Conservation (phyloP, 1,140 invertebrate species). For the Harlomillsia oculata region DNA sequence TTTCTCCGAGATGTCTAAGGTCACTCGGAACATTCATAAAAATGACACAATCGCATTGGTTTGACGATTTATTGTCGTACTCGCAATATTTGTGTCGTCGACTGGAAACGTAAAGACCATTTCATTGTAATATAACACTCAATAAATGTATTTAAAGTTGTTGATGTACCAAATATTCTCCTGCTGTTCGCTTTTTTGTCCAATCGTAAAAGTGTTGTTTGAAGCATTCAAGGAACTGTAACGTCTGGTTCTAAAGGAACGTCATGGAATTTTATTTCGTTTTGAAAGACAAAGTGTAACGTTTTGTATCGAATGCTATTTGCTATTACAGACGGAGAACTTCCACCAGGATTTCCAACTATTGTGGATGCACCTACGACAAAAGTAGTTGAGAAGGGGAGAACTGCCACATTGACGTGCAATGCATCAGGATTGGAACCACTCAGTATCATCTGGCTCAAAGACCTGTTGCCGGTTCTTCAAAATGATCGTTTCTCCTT, state of each 20-base stretch:
- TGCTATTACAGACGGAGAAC: constrained; percentile 25
- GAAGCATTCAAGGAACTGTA: too few species aligned
- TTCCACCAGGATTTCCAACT: constrained; percentile 80
- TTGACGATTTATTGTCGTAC: constrained; percentile 6
- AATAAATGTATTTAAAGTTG: too few species aligned
- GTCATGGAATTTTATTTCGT: too few species aligned
- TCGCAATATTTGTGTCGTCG: too few species aligned
- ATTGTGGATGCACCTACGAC: constrained; percentile 69
- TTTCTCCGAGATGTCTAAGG: background rate
- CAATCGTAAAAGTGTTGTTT: too few species aligned
- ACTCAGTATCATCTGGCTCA: constrained; percentile 82
- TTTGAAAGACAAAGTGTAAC: too few species aligned
- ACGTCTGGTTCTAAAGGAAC: too few species aligned
- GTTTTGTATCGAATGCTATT: constrained; percentile 4
- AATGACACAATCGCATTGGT: constrained; percentile 4
- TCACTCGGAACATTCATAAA: constrained; percentile 15
- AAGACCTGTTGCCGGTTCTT: constrained; percentile 71
- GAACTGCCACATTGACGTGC: constrained; percentile 77
- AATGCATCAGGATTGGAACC: constrained; percentile 72
- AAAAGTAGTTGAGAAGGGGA: constrained; percentile 91
- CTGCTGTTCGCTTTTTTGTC: too few species aligned
- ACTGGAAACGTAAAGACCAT: too few species aligned
- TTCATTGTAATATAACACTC: too few species aligned
- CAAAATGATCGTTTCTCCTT: constrained; percentile 31
- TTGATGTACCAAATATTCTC: too few species aligned